Conservation (phyloP, 2,888 invertebrate genomes). For the Trimorus sp. region DNA sequence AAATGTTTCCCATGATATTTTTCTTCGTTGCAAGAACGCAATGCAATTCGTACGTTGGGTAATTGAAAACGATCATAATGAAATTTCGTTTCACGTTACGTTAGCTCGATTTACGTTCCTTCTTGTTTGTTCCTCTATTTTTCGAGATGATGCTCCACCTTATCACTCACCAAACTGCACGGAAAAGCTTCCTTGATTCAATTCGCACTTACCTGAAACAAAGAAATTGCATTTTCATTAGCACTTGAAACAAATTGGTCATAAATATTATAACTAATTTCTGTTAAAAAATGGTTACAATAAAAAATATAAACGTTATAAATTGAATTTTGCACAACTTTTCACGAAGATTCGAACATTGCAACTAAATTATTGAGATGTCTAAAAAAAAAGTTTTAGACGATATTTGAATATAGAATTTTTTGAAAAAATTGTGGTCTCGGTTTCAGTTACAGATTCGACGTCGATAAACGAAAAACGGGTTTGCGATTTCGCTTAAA, state of each 20-base stretch:
- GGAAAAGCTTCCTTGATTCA: too few species aligned
- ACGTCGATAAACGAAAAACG: not conserved
- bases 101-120: not conserved
- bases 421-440: not conserved
- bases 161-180: too few species aligned
- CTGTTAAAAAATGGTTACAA: too few species aligned
- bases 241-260: too few species aligned
- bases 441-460: not conserved
- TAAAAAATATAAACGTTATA: too few species aligned
- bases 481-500: conserved; percentile 1
- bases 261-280: too few species aligned
- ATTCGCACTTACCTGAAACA: conserved; percentile 36
- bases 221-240: not conserved
- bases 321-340: too few species aligned
- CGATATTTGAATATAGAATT: not conserved
- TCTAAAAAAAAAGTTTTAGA: not conserved
- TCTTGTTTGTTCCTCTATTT: too few species aligned
- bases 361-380: too few species aligned
- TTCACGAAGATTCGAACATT: too few species aligned
- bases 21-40: not conserved
- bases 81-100: not conserved
- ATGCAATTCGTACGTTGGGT: conserved; percentile 12
- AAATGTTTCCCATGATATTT: conserved; percentile 27
- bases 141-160: too few species aligned
- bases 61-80: conserved; percentile 9